These are phyloP conservation scores for Entomyzon cyanotis DNA, from an alignment of 2,113 vertebrate species.

Conservation along the genomic window DNA sequence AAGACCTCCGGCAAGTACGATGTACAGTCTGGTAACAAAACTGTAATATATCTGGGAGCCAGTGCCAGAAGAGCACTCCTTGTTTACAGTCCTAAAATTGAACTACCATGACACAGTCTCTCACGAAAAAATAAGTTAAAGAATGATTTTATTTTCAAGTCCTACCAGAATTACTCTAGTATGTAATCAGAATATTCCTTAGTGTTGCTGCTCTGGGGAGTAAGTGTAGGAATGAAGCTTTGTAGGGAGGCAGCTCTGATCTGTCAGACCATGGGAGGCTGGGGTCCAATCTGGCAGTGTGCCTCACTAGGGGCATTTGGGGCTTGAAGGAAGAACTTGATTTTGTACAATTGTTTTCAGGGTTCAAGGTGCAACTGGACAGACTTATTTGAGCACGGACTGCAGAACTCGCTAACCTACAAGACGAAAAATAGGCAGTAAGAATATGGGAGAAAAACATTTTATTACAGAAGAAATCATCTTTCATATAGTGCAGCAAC, in stretches of 20 bases:
- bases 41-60: not conserved
- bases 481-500: not conserved
- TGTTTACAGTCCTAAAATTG: not conserved
- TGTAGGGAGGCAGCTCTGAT: not conserved
- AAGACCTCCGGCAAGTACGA: not conserved
- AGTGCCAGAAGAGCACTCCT: not conserved
- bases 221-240: not conserved
- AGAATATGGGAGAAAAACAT: not conserved
- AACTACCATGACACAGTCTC: not conserved
- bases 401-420: accelerated
- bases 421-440: not conserved
- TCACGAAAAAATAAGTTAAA: not conserved
- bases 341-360: not conserved
- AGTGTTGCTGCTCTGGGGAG: accelerated
- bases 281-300: not conserved
- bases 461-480: not conserved
- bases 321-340: not conserved
- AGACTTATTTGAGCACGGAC: not conserved
- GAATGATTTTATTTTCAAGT: not conserved
- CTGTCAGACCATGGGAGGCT: not conserved
- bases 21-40: not conserved
- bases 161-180: not conserved
- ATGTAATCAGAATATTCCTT: not conserved
- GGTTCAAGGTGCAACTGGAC: not conserved
- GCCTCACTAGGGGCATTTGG: not conserved